Base-by-base conservation (phyloP, 2,888 invertebrate species). In the Apamea anceps region DNA sequence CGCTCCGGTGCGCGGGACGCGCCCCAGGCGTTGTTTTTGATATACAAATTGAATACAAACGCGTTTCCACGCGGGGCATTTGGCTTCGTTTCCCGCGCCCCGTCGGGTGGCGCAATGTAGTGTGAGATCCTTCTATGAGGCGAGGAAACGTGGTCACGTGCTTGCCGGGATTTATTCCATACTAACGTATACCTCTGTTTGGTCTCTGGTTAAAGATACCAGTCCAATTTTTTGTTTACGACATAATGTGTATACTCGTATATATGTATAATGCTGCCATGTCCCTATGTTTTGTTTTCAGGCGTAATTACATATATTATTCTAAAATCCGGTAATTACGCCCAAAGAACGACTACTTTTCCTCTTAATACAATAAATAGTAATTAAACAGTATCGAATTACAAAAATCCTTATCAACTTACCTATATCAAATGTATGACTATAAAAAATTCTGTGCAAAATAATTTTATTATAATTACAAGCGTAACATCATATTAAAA, bases 381-480 rank as follows among this genome's bases (percentile, higher is more conserved):
- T 54, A 28, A 67, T 62, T 37, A 67, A 48, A 60, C 28, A 67
- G 37, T 37, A 83, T 48, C 37, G 32, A 82, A 62, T 60, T 25
- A 60, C 4, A 75, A 51, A 67, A 67, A 8, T 0, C 28, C 42
- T 15, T 71, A 54, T 42, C 57, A 68, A 57, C 13, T 13, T 57
- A 10, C n/a, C 57, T 12, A 12, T 21, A 70, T 42, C 48, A 70
- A 77, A 66, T 60, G 13, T 71, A 25, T 57, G 21, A 25, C 15
- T 37, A 63, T 48, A 62, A 63, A 7, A 48, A 77, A 12, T 28
- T 66, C 66, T 65, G 42, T 75, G 54, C 66, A 42, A 68, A 84
- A 70, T 72, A 54, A 74, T 81, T 81, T 72, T 72, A 72, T 65
- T 60, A 51, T 60, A 85, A 60, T 45, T 45, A 72, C 13, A 45